Evolutionary conservation across 1,140 invertebrate genomes (phyloP), one percentile per base, ranked within the genome.

Genomic region (Papilio glaucus): DNA sequence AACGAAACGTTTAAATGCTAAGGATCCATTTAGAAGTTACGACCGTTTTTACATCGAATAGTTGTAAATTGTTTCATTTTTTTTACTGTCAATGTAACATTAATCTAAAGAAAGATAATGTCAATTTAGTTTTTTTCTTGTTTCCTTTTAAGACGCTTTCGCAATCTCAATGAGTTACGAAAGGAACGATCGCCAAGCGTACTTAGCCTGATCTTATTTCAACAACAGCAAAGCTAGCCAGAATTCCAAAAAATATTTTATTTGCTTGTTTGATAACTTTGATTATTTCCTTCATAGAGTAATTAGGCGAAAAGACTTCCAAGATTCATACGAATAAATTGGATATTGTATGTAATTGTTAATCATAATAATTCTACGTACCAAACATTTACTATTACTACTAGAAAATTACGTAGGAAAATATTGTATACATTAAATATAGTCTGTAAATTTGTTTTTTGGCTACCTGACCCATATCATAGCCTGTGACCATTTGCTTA

Each of bases 11-110:
- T 49, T 45, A 72, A 75, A 75, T 72, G 71, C 60, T 10, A 42
- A 65, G 63, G 41, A 57, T 69, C 67, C 74, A 72, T 76, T 76
- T 76, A 76, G 29, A 41, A 39, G 69, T 69, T 69, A 69, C 67
- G 67, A 69, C 42, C 67, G 45, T 42, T 69, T 45, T 33, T 13
- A 29, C 41, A 45, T 53, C 26, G 45, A 69, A 69, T 69, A 49
- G 45, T 45, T 49, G 65, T 69, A 37, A 49, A n/a, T n/a, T n/a
- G 1, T 68, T 7, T 33, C 1, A 49, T 53, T 29, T 69, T 33
- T 69, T 49, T 69, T 15, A 37, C 8, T 33, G 49, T 57, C 21
- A 57, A 57, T 57, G 21, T 57, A 57, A 57, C 49, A 26, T 57
- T 57, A 57, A 24, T 57, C 10, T 57, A 15, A 33, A 61, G 60